A percentile compares a stretch with the other conserved stretches of the same genome.
Evolutionary conservation across 2,797 vertebrate species (phyloP).

Genomic region (Pogoniulus pusillus): DNA sequence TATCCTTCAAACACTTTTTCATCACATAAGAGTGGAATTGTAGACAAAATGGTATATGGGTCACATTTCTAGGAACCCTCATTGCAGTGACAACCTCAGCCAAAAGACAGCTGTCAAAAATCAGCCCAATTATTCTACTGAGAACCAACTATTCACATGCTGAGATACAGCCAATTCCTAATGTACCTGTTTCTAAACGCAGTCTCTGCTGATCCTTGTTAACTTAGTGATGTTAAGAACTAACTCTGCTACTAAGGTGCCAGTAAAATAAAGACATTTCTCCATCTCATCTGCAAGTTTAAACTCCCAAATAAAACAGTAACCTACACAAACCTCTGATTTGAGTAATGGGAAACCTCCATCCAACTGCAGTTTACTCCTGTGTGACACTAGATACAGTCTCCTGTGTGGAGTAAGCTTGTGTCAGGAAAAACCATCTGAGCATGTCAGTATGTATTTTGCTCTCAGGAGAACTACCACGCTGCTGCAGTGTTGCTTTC

Average conservation of each 20-base stretch:
- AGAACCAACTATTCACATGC: neutral
- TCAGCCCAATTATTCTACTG: neutral
- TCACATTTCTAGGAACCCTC: neutral
- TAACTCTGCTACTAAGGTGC: neutral
- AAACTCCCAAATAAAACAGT: neutral
- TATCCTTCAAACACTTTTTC: neutral
- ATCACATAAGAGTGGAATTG: neutral
- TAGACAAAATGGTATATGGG: constrained; percentile 9
- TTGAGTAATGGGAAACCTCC: neutral
- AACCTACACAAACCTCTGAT: neutral
- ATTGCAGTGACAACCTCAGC: neutral
- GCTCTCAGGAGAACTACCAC: neutral
- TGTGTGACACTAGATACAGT: rapidly evolving
- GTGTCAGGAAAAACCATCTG: neutral
- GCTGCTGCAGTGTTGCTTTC: neutral
- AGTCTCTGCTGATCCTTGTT: neutral
- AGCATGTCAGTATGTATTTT: neutral
- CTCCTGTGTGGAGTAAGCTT: neutral
- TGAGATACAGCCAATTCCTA: constrained; percentile 17
- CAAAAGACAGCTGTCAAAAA: constrained; percentile 18
- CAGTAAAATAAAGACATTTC: neutral
- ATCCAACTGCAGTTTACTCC: neutral
- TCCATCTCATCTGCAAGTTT: neutral
- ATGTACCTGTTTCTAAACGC: neutral
- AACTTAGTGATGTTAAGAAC: neutral